Evolutionary conservation across 2,888 invertebrate species (phyloP).

Genomic region (Drosophila nr. perissopoda): DNA sequence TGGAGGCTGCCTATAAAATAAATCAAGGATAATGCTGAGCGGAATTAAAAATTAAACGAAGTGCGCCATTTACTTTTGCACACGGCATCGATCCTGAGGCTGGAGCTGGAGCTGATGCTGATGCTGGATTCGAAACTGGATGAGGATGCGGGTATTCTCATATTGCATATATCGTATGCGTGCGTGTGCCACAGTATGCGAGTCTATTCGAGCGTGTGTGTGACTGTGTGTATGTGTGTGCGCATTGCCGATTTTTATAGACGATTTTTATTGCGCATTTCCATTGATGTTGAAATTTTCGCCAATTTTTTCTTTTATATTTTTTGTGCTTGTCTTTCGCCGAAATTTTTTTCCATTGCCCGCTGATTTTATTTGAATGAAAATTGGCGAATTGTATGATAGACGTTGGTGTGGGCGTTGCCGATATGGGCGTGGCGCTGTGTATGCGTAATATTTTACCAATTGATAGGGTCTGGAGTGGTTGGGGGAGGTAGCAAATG

Average conservation of each 20-base stretch:
- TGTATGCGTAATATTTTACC: slow-evolving; percentile 79
- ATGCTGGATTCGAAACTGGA: not conserved
- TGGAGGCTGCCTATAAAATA: slow-evolving; percentile 74
- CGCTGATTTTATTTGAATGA: slow-evolving; percentile 80
- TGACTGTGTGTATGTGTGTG: slow-evolving; percentile 38
- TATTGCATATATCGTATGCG: slow-evolving; percentile 36
- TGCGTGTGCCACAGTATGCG: not conserved
- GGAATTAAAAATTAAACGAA: slow-evolving; percentile 81
- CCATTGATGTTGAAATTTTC: slow-evolving; percentile 78
- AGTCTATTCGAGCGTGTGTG: not conserved
- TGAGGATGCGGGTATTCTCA: slow-evolving; percentile 50
- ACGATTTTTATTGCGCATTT: slow-evolving; percentile 80
- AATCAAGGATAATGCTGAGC: slow-evolving; percentile 80
- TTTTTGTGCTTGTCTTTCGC: slow-evolving; percentile 18
- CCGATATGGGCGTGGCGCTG: slow-evolving; percentile 64
- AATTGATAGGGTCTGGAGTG: slow-evolving; percentile 9
- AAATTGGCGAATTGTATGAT: slow-evolving; percentile 80
- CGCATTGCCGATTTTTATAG: slow-evolving; percentile 76
- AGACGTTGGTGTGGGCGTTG: slow-evolving; percentile 66
- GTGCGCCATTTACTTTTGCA: slow-evolving; percentile 75
- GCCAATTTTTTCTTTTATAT: slow-evolving; percentile 43
- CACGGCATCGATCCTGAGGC: slow-evolving; percentile 53
- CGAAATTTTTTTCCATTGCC: slow-evolving; percentile 43
- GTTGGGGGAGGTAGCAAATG: not conserved
- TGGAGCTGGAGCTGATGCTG: not conserved